A percentile compares a stretch with the other conserved stretches of the same genome.
Evolutionary conservation across 1,140 invertebrate species (phyloP).

Genomic region (Dendroctonus valens): DNA sequence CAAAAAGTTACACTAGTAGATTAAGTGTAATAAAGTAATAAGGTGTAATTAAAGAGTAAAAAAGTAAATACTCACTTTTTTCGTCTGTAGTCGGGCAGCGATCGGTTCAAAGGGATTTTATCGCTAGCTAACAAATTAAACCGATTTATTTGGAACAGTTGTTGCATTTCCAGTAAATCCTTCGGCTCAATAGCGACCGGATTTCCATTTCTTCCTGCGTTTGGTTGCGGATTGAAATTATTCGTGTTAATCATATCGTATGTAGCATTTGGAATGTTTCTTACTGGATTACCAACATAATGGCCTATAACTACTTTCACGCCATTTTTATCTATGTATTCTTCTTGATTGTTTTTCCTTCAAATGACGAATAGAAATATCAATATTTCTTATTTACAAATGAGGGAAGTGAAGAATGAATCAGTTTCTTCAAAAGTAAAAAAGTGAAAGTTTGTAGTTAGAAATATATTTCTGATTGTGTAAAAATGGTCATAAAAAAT

Average conservation of each 20-base stretch:
- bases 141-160: constrained; percentile 81
- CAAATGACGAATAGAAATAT: background rate
- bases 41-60: no score
- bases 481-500: no score
- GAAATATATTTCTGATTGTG: no score
- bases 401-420: no score
- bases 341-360: constrained; percentile 55
- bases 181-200: constrained; percentile 76
- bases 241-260: constrained; percentile 80
- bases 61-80: constrained; percentile 62
- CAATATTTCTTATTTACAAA: background rate
- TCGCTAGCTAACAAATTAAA: constrained; percentile 92
- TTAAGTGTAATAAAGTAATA: no score
- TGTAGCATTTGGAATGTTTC: constrained; percentile 45
- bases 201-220: constrained; percentile 75
- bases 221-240: constrained; percentile 71
- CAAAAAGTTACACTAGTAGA: background rate
- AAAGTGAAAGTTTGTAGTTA: no score
- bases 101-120: constrained; percentile 85
- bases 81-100: constrained; percentile 84
- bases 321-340: constrained; percentile 71
- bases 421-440: no score
- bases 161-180: constrained; percentile 73
- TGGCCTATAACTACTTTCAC: constrained; percentile 79
- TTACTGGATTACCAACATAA: constrained; percentile 63